Evolutionary conservation across 23 tunicate genomes (phyloP).

Genomic region (Pegea sp.): DNA sequence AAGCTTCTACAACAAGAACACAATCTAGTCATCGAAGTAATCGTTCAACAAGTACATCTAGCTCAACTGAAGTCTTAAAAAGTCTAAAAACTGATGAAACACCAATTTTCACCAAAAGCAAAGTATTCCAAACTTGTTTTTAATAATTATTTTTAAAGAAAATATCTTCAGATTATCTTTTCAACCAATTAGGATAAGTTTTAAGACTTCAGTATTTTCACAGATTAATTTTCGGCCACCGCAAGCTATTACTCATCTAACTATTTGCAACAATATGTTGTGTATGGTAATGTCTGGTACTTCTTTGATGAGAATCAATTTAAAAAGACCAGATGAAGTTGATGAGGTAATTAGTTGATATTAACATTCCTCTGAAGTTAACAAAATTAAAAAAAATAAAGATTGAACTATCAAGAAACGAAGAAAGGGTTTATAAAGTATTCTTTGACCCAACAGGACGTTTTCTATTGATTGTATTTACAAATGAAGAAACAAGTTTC

Average conservation of each 20-base stretch:
- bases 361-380: neutral
- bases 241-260: slow-evolving; percentile 48
- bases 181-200: no score
- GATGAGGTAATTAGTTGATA: slow-evolving; percentile 15
- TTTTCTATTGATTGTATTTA: slow-evolving; percentile 22
- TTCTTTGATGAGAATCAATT: slow-evolving; percentile 30
- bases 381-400: no score
- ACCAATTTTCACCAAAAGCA: slow-evolving; percentile 63
- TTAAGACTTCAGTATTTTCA: no score
- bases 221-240: slow-evolving; percentile 67
- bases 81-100: slow-evolving; percentile 73
- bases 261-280: slow-evolving; percentile 54
- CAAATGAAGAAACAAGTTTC: slow-evolving; percentile 50
- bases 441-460: slow-evolving; percentile 65
- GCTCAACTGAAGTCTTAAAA: slow-evolving; percentile 9
- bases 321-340: slow-evolving; percentile 26
- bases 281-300: slow-evolving; percentile 61
- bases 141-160: no score
- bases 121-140: no score
- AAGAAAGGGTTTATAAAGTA: slow-evolving; percentile 59
- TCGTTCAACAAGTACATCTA: slow-evolving; percentile 4
- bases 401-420: slow-evolving; percentile 32
- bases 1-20: slow-evolving; percentile 37
- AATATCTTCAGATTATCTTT: no score
- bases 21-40: neutral